Evolutionary conservation across 2,797 vertebrate species (phyloP).

Genomic region (Amblyraja radiata): DNA sequence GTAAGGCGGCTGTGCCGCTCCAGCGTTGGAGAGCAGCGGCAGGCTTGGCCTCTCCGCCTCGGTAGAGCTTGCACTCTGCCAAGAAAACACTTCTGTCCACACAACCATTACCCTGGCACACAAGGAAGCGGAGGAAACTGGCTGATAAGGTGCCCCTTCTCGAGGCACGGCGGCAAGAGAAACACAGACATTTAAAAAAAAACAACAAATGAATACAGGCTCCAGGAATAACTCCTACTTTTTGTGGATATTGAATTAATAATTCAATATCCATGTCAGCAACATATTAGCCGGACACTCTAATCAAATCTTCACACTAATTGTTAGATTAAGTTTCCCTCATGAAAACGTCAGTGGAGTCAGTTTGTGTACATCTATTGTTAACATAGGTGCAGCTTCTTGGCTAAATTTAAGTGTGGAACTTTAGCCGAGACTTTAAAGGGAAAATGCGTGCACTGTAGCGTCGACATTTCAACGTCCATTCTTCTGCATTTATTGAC

Average conservation of each 20-base stretch:
- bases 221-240: not conserved
- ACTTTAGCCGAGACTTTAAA: no score
- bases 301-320: not conserved
- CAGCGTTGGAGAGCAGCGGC: not conserved
- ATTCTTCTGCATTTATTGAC: no score
- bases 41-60: slow-evolving; percentile 13
- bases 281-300: not conserved
- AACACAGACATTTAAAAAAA: not conserved
- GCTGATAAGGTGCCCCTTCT: not conserved
- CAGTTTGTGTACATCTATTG: no score
- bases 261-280: not conserved
- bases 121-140: not conserved
- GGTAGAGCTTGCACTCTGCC: not conserved
- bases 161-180: not conserved
- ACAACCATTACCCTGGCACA: slow-evolving; percentile 20
- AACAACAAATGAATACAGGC: not conserved
- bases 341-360: no score
- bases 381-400: no score
- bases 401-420: no score
- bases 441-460: no score
- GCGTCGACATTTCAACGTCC: no score
- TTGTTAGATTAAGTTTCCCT: not conserved
- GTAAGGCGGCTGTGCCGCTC: slow-evolving; percentile 1
- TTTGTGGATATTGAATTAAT: not conserved
- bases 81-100: slow-evolving; percentile 28